These are phyloP conservation scores for Micromesistius poutassou DNA, from an alignment of 2,797 vertebrate species.

Conservation along the genomic window DNA sequence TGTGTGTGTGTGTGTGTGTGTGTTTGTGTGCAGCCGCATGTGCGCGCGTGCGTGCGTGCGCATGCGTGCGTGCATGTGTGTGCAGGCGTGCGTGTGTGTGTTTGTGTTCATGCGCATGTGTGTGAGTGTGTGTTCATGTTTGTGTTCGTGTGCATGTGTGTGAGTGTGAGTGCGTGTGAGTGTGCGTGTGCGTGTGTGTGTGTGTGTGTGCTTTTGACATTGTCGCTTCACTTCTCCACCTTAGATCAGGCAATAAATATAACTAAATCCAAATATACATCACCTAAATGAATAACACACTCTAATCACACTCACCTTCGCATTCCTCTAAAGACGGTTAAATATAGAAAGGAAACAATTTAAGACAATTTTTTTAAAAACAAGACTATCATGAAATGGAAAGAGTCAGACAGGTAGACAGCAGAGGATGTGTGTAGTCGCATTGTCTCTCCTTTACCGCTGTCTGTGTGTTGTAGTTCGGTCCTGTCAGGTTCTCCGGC, in stretches of 20 bases:
- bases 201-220: not conserved
- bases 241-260: not conserved
- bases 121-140: not conserved
- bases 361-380: constrained; percentile 26
- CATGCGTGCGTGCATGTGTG: not conserved
- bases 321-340: constrained; percentile 63
- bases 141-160: too few relatives aligned
- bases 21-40: too few relatives aligned
- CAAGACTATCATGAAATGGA: not conserved
- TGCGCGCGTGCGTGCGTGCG: too few relatives aligned
- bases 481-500: constrained; percentile 55
- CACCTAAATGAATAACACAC: not conserved
- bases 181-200: not conserved
- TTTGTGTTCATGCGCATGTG: not conserved
- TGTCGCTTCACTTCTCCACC: not conserved
- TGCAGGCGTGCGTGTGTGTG: not conserved
- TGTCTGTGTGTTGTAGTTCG: constrained; percentile 56
- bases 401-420: not conserved
- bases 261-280: not conserved
- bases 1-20: too few relatives aligned
- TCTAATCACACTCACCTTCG: constrained; percentile 62
- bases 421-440: not conserved
- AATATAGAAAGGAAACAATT: constrained; percentile 45
- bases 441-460: constrained; percentile 66
- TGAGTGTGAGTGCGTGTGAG: not conserved